Evolutionary conservation across 2,797 vertebrate genomes (phyloP), one percentile per base, ranked within the genome.

Genomic region (Sebastes ruberrimus): DNA sequence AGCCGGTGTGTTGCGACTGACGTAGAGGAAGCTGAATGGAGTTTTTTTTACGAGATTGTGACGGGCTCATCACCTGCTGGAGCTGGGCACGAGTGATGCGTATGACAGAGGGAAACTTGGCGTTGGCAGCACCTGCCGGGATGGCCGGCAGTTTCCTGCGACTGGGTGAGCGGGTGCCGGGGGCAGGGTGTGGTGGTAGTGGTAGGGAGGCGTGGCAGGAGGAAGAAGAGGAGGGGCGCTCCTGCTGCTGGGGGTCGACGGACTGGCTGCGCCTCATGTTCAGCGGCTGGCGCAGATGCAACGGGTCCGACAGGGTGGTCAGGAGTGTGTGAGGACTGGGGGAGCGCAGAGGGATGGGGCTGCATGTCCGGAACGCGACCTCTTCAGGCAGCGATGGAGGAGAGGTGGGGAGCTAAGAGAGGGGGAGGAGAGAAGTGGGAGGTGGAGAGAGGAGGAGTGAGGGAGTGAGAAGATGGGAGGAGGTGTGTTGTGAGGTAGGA

Each of bases 11-110:
- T 23, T 42, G 30, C 76, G 53, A 69, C 49, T 33, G 73, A 73
- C 53, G 64, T 20, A 20, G 68, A 82, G 83, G 80, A 79, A 70
- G 32, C 16, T 74, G 66, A 74, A 72, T 70, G 85, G 83, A 74
- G 14, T 8, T 20, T 10, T 69, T 80, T 79, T 60, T 30, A 66
- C 8, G 30, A 76, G 83, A 32, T 8, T 5, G 86, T n/a, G 85
- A 82, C 7, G 70, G 89, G 79, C 71, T 94, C 95, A 95, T 98
- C 97, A 98, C 97, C 97, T 98, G 97, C 95, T 97, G 96, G 27
- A 95, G 96, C 91, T 97, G 97, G 82, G 97, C 97, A 59, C 97
- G 97, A 88, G 97, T 97, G 96, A 98, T 97, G 94, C 96, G 96
- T 94, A 97, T 98, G 95, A 97, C 95, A 89, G 97, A 96, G 95